These are phyloP conservation scores for Seriola dumerili DNA, from an alignment of 2,113 vertebrate genomes.

Conservation along the genomic window DNA sequence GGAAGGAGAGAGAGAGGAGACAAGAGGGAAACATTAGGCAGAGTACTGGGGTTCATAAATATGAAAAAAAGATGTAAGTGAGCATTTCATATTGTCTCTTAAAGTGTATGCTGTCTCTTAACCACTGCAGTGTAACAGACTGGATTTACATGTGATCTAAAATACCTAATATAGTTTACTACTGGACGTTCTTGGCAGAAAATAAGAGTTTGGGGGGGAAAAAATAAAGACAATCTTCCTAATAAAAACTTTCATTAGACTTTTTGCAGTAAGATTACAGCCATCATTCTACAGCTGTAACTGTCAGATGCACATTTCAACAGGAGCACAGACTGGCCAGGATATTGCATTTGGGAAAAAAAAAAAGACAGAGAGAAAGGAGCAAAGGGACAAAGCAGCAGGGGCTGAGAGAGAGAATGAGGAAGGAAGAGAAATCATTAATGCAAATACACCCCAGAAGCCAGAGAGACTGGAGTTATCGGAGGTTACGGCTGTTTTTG, in stretches of 20 bases:
- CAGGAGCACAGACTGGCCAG: background rate
- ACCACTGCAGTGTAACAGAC: constrained; percentile 24
- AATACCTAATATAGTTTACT: constrained; percentile 34
- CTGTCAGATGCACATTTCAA: constrained; percentile 26
- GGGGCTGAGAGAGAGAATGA: constrained; percentile 41
- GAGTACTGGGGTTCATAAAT: constrained; percentile 16
- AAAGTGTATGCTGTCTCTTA: constrained; percentile 18
- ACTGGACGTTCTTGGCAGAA: constrained; percentile 33
- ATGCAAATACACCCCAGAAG: constrained; percentile 72
- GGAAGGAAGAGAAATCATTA: constrained; percentile 75
- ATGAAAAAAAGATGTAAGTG: constrained; percentile 41
- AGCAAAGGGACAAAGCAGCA: constrained; percentile 29
- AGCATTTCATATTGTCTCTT: constrained; percentile 40
- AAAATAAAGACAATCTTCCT: constrained; percentile 6
- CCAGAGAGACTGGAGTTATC: constrained; percentile 66
- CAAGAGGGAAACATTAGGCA: constrained; percentile 51
- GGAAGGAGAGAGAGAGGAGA: constrained; percentile 45
- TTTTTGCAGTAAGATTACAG: constrained; percentile 47
- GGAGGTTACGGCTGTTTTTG: constrained; percentile 72
- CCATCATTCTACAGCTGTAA: constrained; percentile 20
- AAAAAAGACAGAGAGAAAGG: background rate
- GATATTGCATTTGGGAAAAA: constrained; percentile 18
- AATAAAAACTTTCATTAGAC: constrained; percentile 30
- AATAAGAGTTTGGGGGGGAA: background rate
- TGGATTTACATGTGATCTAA: constrained; percentile 46